These are phyloP conservation scores for Pentalonia nigronervosa DNA, from an alignment of 1,140 invertebrate species.

Conservation along the genomic window DNA sequence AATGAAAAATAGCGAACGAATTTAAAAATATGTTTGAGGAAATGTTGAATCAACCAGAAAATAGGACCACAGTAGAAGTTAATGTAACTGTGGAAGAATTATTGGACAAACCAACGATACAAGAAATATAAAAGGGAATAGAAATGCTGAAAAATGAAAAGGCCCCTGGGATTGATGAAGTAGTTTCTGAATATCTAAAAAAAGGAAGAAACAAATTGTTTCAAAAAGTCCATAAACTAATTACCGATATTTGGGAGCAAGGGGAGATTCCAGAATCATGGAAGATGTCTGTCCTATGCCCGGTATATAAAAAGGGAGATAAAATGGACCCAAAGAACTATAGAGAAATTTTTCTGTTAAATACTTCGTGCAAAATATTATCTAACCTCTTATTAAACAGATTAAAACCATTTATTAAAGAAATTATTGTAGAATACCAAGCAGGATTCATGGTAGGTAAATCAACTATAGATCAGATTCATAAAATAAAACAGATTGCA, in stretches of 20 bases:
- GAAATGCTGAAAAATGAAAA: not conserved
- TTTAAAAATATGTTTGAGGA: not conserved
- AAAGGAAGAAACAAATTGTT: not conserved
- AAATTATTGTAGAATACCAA: conserved; percentile 14
- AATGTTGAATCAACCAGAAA: conserved; percentile 5
- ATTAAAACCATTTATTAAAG: conserved; percentile 39
- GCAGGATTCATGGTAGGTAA: conserved; percentile 34
- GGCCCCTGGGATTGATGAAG: conserved; percentile 61
- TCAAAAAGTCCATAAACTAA: not conserved
- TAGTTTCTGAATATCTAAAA: conserved; percentile 60
- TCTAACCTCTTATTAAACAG: conserved; percentile 55
- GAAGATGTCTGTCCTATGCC: too few relatives aligned
- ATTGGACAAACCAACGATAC: conserved; percentile 33
- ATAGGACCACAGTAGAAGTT: not conserved
- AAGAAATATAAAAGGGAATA: not conserved
- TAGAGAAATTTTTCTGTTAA: conserved; percentile 53
- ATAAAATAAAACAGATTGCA: too few relatives aligned
- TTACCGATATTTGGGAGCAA: too few relatives aligned
- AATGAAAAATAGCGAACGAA: not conserved
- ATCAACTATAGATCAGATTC: not conserved
- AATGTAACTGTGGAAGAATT: not conserved
- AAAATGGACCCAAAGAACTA: conserved; percentile 58
- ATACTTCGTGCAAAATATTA: not conserved
- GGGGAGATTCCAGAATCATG: too few relatives aligned
- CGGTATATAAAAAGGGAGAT: conserved; percentile 59